These are phyloP conservation scores for Neotoma lepida DNA, from an alignment of 2,113 vertebrate species.

Conservation along the genomic window DNA sequence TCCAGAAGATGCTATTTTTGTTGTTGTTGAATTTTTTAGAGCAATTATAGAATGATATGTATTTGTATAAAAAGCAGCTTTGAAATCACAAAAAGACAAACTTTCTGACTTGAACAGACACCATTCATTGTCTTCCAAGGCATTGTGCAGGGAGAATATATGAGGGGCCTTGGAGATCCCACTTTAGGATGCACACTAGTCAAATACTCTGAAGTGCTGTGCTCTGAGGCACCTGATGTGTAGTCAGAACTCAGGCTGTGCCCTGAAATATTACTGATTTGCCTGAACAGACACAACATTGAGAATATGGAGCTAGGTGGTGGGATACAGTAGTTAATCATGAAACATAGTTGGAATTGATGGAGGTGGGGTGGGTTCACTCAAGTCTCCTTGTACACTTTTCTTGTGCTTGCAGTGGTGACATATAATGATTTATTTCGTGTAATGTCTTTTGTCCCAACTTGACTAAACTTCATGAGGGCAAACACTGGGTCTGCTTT, in stretches of 20 bases:
- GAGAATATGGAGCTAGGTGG: neutral
- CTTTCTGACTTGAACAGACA: neutral
- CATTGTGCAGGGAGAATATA: accelerated
- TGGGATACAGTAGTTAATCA: neutral
- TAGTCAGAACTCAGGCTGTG: neutral
- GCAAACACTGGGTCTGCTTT: neutral
- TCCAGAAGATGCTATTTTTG: conserved; percentile 21
- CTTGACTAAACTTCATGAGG: neutral
- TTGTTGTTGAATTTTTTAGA: neutral
- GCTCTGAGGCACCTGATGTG: neutral
- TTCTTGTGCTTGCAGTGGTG: neutral
- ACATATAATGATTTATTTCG: conserved; percentile 25
- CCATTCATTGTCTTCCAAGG: neutral
- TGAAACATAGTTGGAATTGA: neutral
- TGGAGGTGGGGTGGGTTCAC: neutral
- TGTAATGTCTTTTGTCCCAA: neutral
- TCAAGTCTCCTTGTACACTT: neutral
- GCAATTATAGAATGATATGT: neutral
- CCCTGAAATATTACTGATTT: neutral
- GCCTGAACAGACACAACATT: neutral
- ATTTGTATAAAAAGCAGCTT: conserved; percentile 37
- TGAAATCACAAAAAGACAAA: conserved; percentile 21
- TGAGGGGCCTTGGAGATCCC: neutral
- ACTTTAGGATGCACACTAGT: neutral
- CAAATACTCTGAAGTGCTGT: neutral